phyloP scores from a whole-genome alignment of 2,113 vertebrate genomes.

The Promerops cafer region DNA sequence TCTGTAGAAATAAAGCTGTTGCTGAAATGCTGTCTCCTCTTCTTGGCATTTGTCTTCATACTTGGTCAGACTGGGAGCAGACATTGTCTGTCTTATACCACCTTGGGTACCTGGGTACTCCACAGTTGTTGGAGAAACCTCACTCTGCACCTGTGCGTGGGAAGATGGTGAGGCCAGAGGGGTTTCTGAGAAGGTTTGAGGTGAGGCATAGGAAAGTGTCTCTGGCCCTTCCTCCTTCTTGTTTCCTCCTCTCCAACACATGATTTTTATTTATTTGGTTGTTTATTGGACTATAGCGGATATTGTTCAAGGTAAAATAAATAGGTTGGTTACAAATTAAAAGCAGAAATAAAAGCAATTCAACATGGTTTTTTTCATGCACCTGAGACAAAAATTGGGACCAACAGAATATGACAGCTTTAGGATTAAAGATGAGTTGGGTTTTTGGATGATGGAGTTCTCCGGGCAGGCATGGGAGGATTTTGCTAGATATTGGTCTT shows the following conservation, averaged over 20 bases:
- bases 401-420: not conserved
- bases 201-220: not conserved
- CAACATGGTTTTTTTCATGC: not conserved
- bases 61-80: not conserved
- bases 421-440: not conserved
- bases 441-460: not conserved
- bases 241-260: not conserved
- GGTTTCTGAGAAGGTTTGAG: not conserved
- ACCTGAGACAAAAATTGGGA: not conserved
- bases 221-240: not conserved
- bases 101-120: not conserved
- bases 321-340: not conserved
- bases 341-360: not conserved
- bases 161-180: not conserved
- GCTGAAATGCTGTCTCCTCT: not conserved
- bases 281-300: not conserved
- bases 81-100: not conserved
- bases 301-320: not conserved
- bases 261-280: not conserved
- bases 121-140: not conserved
- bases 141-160: not conserved
- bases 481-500: slow-evolving; percentile 11
- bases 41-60: not conserved
- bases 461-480: not conserved
- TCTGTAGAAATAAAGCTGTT: not conserved